Evolutionary conservation across 1,140 invertebrate genomes (phyloP).

Genomic region (Sitobion miscanthi): DNA sequence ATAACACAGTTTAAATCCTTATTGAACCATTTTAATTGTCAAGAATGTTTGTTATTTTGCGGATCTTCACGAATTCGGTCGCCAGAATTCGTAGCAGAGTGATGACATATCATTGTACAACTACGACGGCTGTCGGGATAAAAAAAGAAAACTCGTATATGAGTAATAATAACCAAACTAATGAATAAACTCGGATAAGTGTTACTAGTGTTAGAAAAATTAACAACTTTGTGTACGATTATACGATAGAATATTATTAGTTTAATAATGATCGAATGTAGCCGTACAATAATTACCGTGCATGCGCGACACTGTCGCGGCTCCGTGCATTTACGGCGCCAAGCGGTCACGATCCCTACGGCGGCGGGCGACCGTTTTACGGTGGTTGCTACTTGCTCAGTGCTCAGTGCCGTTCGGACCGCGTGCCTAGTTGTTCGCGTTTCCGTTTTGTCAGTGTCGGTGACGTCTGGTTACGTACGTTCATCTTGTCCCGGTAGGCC

Average conservation of each 20-base stretch:
- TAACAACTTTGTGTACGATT: background rate
- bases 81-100: background rate
- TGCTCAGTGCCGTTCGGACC: conserved; percentile 24
- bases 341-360: conserved; percentile 27
- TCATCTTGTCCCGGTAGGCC: background rate
- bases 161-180: background rate
- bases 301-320: background rate
- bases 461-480: background rate
- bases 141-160: background rate
- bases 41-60: background rate
- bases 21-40: background rate
- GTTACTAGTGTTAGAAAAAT: background rate
- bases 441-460: too few relatives aligned
- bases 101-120: background rate
- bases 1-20: background rate
- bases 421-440: background rate
- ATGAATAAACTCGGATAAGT: background rate
- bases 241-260: background rate
- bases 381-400: background rate
- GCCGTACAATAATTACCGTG: conserved; percentile 33
- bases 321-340: background rate
- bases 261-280: background rate
- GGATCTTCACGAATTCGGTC: background rate
- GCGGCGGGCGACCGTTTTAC: background rate
- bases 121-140: background rate